These are phyloP conservation scores for Chanos chanos DNA, from an alignment of 2,797 vertebrate genomes.

Conservation along the genomic window DNA sequence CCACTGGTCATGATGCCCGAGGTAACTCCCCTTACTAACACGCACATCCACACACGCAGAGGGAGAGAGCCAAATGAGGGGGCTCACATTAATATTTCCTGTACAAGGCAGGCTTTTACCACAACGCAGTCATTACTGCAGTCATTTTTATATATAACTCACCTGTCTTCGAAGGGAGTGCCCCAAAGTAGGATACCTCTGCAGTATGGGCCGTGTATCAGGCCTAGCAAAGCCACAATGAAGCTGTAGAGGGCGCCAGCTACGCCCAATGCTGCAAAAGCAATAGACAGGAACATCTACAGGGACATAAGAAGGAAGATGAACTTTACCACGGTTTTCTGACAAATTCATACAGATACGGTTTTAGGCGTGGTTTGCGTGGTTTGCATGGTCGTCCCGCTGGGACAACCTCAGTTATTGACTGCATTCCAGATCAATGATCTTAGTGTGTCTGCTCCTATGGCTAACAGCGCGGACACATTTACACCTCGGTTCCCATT, in stretches of 20 bases:
- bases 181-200: fast-evolving
- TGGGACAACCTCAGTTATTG: too few relatives aligned
- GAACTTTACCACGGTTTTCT: neutral
- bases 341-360: neutral
- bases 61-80: neutral
- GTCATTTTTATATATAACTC: neutral
- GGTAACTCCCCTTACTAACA: constrained; percentile 58
- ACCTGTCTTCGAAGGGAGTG: constrained; percentile 59
- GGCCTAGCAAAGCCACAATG: constrained; percentile 57
- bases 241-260: constrained; percentile 70
- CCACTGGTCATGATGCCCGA: constrained; percentile 55
- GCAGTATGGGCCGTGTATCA: constrained; percentile 74
- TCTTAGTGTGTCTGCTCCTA: too few relatives aligned
- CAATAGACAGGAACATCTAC: constrained; percentile 81
- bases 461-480: too few relatives aligned
- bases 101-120: too few relatives aligned
- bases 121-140: too few relatives aligned
- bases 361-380: neutral
- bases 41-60: neutral
- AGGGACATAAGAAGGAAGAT: neutral
- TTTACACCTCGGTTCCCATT: too few relatives aligned
- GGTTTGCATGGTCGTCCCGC: neutral
- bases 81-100: too few relatives aligned
- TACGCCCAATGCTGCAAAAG: constrained; percentile 70
- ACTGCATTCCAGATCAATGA: too few relatives aligned